These are phyloP conservation scores for Spilosoma lubricipeda DNA, from an alignment of 2,888 invertebrate genomes.

Conservation along the genomic window DNA sequence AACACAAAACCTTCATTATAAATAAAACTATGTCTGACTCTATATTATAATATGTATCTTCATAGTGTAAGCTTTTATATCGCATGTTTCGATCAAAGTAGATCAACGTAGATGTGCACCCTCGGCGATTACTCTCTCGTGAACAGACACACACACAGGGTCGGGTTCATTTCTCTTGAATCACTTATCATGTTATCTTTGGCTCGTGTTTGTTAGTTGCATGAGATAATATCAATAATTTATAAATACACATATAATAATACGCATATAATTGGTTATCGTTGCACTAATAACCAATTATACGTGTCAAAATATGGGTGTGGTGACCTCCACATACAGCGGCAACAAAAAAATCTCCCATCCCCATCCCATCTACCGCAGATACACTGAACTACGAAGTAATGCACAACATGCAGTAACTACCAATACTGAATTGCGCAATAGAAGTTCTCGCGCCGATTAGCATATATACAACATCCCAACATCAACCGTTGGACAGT, in stretches of 20 bases:
- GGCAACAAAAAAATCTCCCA: too few relatives aligned
- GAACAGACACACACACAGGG: too few relatives aligned
- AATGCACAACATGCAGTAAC: too few relatives aligned
- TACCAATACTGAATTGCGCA: too few relatives aligned
- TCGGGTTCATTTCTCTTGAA: not conserved
- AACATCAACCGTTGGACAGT: too few relatives aligned
- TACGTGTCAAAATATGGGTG: not conserved
- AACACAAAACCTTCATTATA: not conserved
- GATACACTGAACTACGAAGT: too few relatives aligned
- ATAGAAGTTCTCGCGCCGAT: too few relatives aligned
- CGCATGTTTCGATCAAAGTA: not conserved
- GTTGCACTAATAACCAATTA: not conserved
- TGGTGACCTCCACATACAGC: too few relatives aligned
- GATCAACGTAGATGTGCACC: not conserved
- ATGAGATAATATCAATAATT: not conserved
- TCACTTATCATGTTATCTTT: not conserved
- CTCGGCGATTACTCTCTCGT: not conserved
- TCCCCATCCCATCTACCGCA: too few relatives aligned
- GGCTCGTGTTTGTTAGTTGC: not conserved
- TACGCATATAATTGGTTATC: too few relatives aligned
- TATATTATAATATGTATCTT: not conserved
- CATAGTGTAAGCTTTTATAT: not conserved
- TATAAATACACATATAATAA: too few relatives aligned
- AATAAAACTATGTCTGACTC: not conserved
- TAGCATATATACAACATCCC: too few relatives aligned